A percentile compares a stretch with the other conserved stretches of the same genome.
These are phyloP conservation scores for Paragorgia papillata DNA, from an alignment of 92 coral and sea anemone genomes.

Conservation along the genomic window DNA sequence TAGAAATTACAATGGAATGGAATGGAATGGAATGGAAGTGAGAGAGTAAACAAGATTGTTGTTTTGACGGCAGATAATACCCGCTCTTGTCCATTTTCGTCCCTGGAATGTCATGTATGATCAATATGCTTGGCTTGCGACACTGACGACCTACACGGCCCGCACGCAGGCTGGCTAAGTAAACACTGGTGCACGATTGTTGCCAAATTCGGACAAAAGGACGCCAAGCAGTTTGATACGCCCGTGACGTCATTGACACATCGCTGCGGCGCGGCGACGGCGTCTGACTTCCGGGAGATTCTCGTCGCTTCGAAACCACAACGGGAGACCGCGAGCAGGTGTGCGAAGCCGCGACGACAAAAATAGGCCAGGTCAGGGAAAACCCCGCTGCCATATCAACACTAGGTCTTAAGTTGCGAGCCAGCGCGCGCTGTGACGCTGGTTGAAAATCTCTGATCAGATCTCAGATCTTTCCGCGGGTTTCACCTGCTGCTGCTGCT, in stretches of 20 bases:
- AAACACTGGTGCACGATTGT: not conserved
- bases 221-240: not conserved
- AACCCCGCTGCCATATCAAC: conserved; percentile 32
- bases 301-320: conserved; percentile 24
- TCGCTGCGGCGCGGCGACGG: conserved; percentile 16
- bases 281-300: conserved; percentile 36
- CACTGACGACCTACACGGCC: not conserved
- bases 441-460: no score
- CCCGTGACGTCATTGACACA: conserved; percentile 38
- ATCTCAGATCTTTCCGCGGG: no score
- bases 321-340: conserved; percentile 7
- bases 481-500: no score
- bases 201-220: not conserved
- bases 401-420: no score
- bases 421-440: no score
- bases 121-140: not conserved
- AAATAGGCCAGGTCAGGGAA: conserved; percentile 3
- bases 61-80: not conserved
- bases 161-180: not conserved
- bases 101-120: not conserved
- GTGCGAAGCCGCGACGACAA: not conserved
- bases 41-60: not conserved
- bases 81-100: not conserved
- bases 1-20: no score
- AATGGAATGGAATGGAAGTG: no score